Conservation (phyloP, 2,113 vertebrate species). For the Pitta sordida region DNA sequence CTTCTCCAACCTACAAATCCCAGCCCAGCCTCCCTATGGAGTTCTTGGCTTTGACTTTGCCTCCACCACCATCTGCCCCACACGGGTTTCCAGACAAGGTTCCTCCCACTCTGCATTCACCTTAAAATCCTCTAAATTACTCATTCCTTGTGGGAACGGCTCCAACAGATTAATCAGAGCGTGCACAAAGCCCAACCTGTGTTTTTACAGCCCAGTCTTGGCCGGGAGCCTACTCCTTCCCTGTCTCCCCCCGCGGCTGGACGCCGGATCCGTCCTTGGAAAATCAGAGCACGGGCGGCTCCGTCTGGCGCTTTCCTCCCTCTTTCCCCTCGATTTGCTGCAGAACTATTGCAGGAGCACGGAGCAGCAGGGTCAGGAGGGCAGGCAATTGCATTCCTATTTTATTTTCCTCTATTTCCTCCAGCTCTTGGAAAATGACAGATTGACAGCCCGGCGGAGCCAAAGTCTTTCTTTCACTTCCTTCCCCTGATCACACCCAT, state of each 20-base stretch:
- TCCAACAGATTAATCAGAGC: not conserved
- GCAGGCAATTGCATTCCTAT: not conserved
- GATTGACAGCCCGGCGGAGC: not conserved
- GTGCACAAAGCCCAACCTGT: fast-evolving
- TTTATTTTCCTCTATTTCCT: not conserved
- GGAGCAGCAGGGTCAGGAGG: not conserved
- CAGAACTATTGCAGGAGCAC: not conserved
- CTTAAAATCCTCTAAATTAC: not conserved
- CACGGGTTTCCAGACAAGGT: fast-evolving
- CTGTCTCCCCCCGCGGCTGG: not conserved
- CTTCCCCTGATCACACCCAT: fast-evolving
- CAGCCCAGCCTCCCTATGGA: fast-evolving
- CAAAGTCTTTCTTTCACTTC: not conserved
- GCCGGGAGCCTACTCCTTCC: not conserved
- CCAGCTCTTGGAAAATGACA: not conserved
- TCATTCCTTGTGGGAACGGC: not conserved
- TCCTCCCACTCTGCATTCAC: fast-evolving
- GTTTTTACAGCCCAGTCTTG: not conserved
- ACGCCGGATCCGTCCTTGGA: not conserved
- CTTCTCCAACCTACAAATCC: not conserved
- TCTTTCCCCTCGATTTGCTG: not conserved
- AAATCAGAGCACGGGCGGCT: fast-evolving
- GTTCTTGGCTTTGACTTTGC: not conserved
- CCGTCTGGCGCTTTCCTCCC: not conserved
- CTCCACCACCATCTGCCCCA: not conserved